Evolutionary conservation across 2,113 vertebrate genomes (phyloP), one percentile per base, ranked within the genome.

Genomic region (Heliornis fulica): DNA sequence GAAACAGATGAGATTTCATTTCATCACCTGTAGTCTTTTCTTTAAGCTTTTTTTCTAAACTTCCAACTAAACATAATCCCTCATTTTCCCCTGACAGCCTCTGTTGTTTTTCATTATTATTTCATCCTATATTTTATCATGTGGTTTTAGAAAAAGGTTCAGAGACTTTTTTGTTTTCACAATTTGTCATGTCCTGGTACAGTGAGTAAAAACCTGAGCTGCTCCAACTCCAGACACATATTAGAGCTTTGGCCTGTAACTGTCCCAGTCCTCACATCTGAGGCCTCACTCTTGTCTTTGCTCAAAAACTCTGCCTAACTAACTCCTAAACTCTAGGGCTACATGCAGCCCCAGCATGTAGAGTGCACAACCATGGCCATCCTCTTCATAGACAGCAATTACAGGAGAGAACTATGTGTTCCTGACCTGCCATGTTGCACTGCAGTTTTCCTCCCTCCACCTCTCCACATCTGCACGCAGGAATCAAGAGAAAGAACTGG

Each of bases 221-320:
- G 6, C 7, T 0, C 10, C 71, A 21, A 53, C 22, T 54, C 8
- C 36, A 53, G 45, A 2, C 23, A 20, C 2, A 1, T 2, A 3
- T 9, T 41, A n/a, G 18, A 74, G 10, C 31, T 34, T 8, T 32
- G 31, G 1, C 23, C 48, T 36, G 5, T 59, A 57, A 22, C 16
- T 36, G 29, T 31, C 18, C 28, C 53, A 10, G 10, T 4, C 21
- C 22, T 38, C 36, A 71, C 6, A 31, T 7, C 6, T 46, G 66
- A 78, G 14, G 12, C n/a, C 70, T 16, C 20, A 2, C 36, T 70
- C 60, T 54, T 61, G 48, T 3, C 13, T 75, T 64, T 82, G 29
- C 17, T 32, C 38, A 31, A 29, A 83, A 89, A 2, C 23, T 14
- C 12, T 51, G 16, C 7, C 50, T 34, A 38, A 23, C 7, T n/a